Evolutionary conservation across 2,888 invertebrate species (phyloP), one percentile per base, ranked within the genome.

Genomic region (Lysandra coridon): DNA sequence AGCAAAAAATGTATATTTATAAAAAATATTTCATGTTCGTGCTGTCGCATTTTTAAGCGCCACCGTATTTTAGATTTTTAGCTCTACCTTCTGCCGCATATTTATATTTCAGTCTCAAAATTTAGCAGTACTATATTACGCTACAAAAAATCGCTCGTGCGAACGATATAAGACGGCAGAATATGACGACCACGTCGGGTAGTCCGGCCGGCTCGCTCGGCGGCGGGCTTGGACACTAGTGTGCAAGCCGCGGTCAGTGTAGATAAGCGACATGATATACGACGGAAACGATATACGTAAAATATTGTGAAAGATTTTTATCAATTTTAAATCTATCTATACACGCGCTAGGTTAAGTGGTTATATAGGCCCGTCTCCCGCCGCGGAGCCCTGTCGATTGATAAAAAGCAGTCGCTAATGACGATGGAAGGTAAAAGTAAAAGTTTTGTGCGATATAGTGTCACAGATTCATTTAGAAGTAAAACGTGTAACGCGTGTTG

Each of bases 251-350:
- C 57, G 88, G 88, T 88, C 83, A 84, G 85, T 49, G n/a, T 75
- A 75, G 75, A 30, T 75, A 53, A 53, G 75, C 44, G 75, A 75
- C 60, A 75, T 88, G 90, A 84, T 90, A 90, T 91, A 90, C 88
- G 89, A 91, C 76, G 89, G 81, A 94, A 94, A 93, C 88, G 89
- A 94, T 92, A 94, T 94, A 94, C 94, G 94, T 94, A 94, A 94
- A 85, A 86, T 83, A 88, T 86, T 84, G 91, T 91, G 90, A 91
- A 85, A 82, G 85, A 85, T 85, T 84, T 86, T 84, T 84, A 85
- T 84, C 85, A 84, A 84, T 84, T 83, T 83, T 83, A 83, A 84
- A 84, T 82, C 84, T 79, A 81, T 83, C 79, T 82, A 82, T 85
- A 84, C 81, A 79, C 74, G 62, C 60, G 73, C 74, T 74, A 75